Evolutionary conservation across 2,797 vertebrate genomes (phyloP), one percentile per base, ranked within the genome.

Genomic region (Melanotaenia pygmaea): DNA sequence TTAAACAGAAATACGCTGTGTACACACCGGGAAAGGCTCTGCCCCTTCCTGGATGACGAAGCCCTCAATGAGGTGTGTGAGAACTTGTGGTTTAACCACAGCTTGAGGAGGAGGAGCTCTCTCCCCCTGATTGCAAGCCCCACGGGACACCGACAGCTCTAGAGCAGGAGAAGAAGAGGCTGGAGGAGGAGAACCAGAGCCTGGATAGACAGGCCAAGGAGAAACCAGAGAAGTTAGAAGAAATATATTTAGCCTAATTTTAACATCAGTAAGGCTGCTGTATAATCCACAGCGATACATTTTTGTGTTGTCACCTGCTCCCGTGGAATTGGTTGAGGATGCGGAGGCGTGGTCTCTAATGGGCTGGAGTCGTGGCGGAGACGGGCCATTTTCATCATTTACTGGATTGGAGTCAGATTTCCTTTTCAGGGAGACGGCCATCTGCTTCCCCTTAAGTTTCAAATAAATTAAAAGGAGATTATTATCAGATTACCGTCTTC

Each of bases 11-110:
- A 40, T 35, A 47, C 69, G 28, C 37, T 11, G 26, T 10, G 22
- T 18, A 89, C 96, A 93, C 93, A 99, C 98, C 37, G 98, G 98
- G 89, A 99, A 99, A n/a, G 98, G 98, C 80, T 99, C 98, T 0
- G 97, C 97, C 90, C 98, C 98, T 81, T 99, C 98, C 91, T 99
- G 98, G 90, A 99, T 99, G 66, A 99, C 98, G 22, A 99, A 99
- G 80, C 98, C 98, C 85, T 99, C 98, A 2, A 99, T 99, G 78
- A 99, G 96, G 80, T 99, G 98, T 0, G 98, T 99, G 16, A 99
- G 97, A 84, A 99, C 97, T 78, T 97, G 97, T 0, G 98, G 98
- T 88, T 98, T 99, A 59, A 99, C 97, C 0, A 99, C 98, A 53
- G 98, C 98, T 82, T 99, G 98, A 3, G 98, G 98, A 2, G 93